Evolutionary conservation across 2,797 vertebrate species (phyloP).

Genomic region (Otolemur crassicaudatus): DNA sequence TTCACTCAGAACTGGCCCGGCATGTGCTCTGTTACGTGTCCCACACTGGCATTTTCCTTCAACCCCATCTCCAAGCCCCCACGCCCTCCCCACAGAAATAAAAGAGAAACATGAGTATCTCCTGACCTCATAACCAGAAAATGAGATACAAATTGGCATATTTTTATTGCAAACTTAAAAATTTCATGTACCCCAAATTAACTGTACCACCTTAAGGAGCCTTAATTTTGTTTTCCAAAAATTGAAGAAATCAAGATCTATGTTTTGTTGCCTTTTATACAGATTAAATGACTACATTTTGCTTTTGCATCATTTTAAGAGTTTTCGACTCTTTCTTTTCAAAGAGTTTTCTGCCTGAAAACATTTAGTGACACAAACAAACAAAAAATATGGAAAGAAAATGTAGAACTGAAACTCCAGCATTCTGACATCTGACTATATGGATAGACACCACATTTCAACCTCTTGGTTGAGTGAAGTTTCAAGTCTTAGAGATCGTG

Average conservation of each 20-base stretch:
- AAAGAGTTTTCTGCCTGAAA: background rate
- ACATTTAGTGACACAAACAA: constrained; percentile 9
- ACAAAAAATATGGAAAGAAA: background rate
- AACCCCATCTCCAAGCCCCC: background rate
- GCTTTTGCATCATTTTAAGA: background rate
- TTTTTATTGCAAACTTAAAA: background rate
- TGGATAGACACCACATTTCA: background rate
- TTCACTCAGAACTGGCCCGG: background rate
- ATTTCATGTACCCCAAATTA: background rate
- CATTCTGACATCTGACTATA: background rate
- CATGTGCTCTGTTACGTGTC: too few species aligned
- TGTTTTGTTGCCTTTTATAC: background rate
- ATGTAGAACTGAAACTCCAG: background rate
- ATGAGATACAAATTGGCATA: background rate
- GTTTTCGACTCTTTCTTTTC: background rate
- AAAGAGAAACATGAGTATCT: background rate
- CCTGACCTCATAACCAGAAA: background rate
- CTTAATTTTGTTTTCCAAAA: constrained; percentile 20
- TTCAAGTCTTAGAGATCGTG: background rate
- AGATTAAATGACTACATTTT: constrained; percentile 30
- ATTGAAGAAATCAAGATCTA: background rate
- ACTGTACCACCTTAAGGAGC: background rate
- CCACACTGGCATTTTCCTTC: background rate
- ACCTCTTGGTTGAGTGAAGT: background rate
- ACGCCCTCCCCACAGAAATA: background rate